These are phyloP conservation scores for Podarcis siculus DNA, from an alignment of 2,797 vertebrate species.

Conservation along the genomic window DNA sequence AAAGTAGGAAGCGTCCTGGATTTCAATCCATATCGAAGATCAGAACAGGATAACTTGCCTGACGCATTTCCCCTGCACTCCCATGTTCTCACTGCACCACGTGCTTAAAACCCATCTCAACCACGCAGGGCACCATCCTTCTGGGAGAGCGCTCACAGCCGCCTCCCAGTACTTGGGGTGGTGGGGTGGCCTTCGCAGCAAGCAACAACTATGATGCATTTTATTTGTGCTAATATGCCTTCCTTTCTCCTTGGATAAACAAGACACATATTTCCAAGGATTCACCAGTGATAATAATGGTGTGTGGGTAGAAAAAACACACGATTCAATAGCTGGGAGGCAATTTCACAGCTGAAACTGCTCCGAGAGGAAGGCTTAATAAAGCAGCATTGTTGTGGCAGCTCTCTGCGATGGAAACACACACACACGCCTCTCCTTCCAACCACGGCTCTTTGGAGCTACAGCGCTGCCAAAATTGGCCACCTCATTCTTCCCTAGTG, in stretches of 20 bases:
- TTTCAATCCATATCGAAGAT: neutral
- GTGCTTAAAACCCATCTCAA: neutral
- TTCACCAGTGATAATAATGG: slow-evolving; percentile 5
- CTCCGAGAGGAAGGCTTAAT: slow-evolving; percentile 38
- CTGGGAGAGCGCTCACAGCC: slow-evolving; percentile 36
- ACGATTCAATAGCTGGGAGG: slow-evolving; percentile 9
- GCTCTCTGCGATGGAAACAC: no score
- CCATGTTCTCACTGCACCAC: no score
- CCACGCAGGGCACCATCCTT: no score
- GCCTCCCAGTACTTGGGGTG: neutral
- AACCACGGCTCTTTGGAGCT: neutral
- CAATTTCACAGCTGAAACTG: slow-evolving; percentile 18
- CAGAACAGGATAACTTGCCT: slow-evolving; percentile 16
- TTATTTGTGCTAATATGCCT: slow-evolving; percentile 12
- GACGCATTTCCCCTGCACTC: no score
- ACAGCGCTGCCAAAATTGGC: neutral
- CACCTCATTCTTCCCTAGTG: neutral
- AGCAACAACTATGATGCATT: slow-evolving; percentile 26
- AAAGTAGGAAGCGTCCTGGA: neutral
- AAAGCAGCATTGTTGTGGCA: neutral
- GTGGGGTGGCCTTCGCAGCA: neutral
- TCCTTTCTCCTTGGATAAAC: slow-evolving; percentile 1
- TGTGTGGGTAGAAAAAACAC: slow-evolving; percentile 39
- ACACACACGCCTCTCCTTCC: neutral
- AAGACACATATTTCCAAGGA: accelerated